Evolutionary conservation across 1,140 invertebrate species (phyloP), one percentile per base, ranked within the genome.

Genomic region (Penaeus chinensis): DNA sequence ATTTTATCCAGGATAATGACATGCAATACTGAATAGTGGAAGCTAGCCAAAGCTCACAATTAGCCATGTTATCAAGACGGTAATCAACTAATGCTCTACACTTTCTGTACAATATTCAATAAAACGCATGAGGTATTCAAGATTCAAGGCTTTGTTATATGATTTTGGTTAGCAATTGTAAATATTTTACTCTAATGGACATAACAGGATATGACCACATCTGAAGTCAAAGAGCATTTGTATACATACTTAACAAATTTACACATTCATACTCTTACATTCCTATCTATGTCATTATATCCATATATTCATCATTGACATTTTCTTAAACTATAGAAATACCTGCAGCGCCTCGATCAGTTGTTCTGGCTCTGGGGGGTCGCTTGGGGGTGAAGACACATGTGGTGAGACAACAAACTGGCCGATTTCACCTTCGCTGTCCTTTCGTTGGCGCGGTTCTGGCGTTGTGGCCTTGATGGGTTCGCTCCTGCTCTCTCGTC

Each of bases 321-420:
- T 47, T 2, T 13, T 10, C 47, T 47, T 47, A 90, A 88, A 13
- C 47, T 47, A 13, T 10, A 47, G 7, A 47, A 10, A 47, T 92
- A 94, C 94, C 93, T 94, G 93, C 89, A 95, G 91, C 78, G 95
- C 95, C 93, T 96, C 96, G 90, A 97, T 95, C 19, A 98, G 93
- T 92, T 97, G 96, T 92, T 97, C 96, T 2, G 96, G 96, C 91
- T 97, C 96, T 42, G 97, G 96, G 20, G 96, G 96, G 91, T 97
- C 96, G n/a, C 95, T 95, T 32, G 94, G 94, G 2, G 96, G 95
- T 74, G 95, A 95, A 19, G 84, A 61, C 37, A 74, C 61, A 88
- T 95, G 94, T 3, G 96, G 96, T 90, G 96, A 96, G 60, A 63
- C 62, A n/a, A 37, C 62, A 42, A 82, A 82, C 20, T 66, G 63